Percentiles rank a stretch among this genome's conserved stretches.
These are phyloP conservation scores for Hemitrygon akajei DNA, from an alignment of 2,797 vertebrate species.

Conservation along the genomic window DNA sequence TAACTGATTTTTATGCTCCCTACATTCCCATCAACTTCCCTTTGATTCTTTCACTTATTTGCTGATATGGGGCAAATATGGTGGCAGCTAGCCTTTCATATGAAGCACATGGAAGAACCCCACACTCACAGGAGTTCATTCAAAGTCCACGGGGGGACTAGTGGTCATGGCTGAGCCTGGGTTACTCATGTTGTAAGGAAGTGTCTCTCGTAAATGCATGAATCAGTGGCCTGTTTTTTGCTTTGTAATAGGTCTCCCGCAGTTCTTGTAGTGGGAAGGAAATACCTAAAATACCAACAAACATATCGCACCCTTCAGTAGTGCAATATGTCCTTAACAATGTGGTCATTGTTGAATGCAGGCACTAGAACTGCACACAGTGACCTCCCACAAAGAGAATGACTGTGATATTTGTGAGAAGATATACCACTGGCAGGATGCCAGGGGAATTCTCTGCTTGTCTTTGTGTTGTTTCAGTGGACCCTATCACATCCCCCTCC, in stretches of 20 bases:
- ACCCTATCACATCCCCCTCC: neutral
- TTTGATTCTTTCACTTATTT: too few relatives aligned
- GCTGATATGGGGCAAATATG: too few relatives aligned
- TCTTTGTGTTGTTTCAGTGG: neutral
- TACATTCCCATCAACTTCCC: too few relatives aligned
- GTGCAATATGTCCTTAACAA: neutral
- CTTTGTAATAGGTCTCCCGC: too few relatives aligned
- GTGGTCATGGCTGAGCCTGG: too few relatives aligned
- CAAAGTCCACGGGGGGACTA: too few relatives aligned
- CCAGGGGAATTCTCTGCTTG: neutral
- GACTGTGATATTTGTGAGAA: neutral
- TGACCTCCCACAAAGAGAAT: neutral
- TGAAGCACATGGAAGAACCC: too few relatives aligned
- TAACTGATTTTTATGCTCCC: too few relatives aligned
- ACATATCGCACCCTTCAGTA: neutral
- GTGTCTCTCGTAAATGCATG: too few relatives aligned
- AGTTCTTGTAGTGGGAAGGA: neutral
- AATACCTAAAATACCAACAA: neutral
- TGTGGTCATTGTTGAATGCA: neutral
- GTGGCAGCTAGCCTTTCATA: too few relatives aligned
- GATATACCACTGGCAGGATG: neutral
- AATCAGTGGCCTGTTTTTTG: neutral
- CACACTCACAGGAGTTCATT: too few relatives aligned
- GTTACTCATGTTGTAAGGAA: too few relatives aligned
- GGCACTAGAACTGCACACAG: neutral